A percentile compares a stretch with the other conserved stretches of the same genome.
phyloP scores from a whole-genome alignment of 2,888 invertebrate genomes.

The Mesochorus sp. region DNA sequence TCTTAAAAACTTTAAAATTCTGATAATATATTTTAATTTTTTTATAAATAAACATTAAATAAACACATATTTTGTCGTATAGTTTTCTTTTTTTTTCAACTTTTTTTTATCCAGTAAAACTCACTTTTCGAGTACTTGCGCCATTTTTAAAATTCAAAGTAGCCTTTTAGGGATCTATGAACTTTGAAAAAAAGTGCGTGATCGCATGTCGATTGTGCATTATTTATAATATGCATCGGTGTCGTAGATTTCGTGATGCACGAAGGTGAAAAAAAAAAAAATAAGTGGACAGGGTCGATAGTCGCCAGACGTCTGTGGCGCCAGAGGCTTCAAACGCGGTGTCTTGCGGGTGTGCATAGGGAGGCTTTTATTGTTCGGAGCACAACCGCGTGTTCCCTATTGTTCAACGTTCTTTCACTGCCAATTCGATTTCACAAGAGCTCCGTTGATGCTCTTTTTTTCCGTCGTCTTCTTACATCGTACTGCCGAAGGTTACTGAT shows the following conservation, averaged over 20 bases:
- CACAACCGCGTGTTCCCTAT: not conserved
- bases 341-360: constrained; percentile 11
- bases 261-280: constrained; percentile 30
- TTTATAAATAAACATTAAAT: too few relatives aligned
- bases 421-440: constrained; percentile 44
- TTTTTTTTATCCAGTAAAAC: not conserved
- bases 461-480: not conserved
- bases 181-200: constrained; percentile 2
- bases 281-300: constrained; percentile 53
- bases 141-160: not conserved
- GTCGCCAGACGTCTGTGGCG: constrained; percentile 53
- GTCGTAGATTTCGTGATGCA: constrained; percentile 31
- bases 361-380: constrained; percentile 17
- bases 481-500: constrained; percentile 39
- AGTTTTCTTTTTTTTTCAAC: not conserved
- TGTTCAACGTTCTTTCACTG: constrained; percentile 25
- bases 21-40: too few relatives aligned
- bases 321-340: constrained; percentile 12
- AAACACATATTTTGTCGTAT: not conserved
- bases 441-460: not conserved
- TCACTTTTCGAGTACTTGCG: not conserved
- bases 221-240: not conserved
- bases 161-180: constrained; percentile 9
- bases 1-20: constrained; percentile 1
- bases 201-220: constrained; percentile 16